phyloP scores from a whole-genome alignment of 2,797 vertebrate genomes.

The Crax fasciolata region DNA sequence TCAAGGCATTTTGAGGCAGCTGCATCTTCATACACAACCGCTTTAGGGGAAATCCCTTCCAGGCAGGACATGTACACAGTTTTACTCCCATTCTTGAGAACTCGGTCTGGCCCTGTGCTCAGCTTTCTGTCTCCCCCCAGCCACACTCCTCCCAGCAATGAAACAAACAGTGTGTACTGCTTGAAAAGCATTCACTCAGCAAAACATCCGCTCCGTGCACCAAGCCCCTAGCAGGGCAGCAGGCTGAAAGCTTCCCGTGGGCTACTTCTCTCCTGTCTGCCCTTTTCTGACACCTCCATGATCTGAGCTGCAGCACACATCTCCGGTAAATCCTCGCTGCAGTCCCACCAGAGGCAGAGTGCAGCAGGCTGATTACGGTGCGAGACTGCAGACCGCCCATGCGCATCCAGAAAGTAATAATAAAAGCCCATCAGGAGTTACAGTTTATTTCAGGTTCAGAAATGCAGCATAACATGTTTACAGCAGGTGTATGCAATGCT shows the following conservation, averaged over 20 bases:
- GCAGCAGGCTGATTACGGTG: neutral
- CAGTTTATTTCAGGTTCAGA: constrained; percentile 84
- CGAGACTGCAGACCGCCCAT: neutral
- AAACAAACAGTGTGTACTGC: neutral
- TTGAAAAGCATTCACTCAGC: neutral
- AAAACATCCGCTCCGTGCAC: neutral
- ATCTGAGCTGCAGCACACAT: neutral
- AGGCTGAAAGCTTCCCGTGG: neutral
- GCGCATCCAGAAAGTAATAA: constrained; percentile 45
- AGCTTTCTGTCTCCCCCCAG: neutral
- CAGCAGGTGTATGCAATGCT: constrained; percentile 74
- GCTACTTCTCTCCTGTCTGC: neutral
- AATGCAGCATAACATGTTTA: constrained; percentile 81
- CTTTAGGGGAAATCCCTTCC: constrained; percentile 11
- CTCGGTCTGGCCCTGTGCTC: neutral
- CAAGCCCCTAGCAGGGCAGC: neutral
- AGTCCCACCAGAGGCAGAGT: neutral
- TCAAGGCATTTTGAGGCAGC: neutral
- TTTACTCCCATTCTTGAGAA: neutral
- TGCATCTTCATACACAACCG: neutral
- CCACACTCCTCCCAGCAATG: neutral
- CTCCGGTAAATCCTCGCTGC: neutral
- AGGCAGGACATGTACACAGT: neutral
- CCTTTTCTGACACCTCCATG: neutral
- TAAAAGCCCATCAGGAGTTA: constrained; percentile 75